Percentiles rank a stretch among this genome's conserved stretches.
Evolutionary conservation across 2,888 invertebrate species (phyloP).

Genomic region (Vanessa cardui): DNA sequence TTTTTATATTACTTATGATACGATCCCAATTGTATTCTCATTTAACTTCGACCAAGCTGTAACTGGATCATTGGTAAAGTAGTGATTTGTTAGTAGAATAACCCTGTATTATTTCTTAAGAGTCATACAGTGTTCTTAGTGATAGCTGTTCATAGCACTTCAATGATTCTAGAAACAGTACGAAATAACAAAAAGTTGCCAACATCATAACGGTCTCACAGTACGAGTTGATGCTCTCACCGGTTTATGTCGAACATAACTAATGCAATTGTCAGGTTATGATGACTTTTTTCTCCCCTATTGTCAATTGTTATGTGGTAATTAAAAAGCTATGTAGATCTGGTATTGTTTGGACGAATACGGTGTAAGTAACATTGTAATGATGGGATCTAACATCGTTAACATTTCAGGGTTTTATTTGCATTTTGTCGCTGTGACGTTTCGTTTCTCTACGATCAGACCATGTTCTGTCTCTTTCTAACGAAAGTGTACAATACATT

Average conservation of each 20-base stretch:
- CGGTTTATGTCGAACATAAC: not conserved
- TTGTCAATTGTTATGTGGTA: slow-evolving; percentile 11
- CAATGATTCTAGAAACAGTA: slow-evolving; percentile 2
- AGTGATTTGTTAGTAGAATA: too few species aligned
- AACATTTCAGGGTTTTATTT: not conserved
- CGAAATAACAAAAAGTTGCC: not conserved
- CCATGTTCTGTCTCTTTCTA: too few species aligned
- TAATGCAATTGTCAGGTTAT: slow-evolving; percentile 5
- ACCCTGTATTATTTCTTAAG: too few species aligned
- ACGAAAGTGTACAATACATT: not conserved
- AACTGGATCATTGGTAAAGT: too few species aligned
- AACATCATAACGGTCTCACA: not conserved
- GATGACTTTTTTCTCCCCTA: slow-evolving; percentile 10
- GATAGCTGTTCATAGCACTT: not conserved
- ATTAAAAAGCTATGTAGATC: slow-evolving; percentile 2
- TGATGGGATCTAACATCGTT: slow-evolving; percentile 2
- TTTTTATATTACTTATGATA: too few species aligned
- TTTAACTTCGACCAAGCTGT: too few species aligned
- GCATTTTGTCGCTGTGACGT: not conserved
- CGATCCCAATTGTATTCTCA: too few species aligned
- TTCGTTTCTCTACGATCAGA: not conserved
- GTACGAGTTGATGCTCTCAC: not conserved
- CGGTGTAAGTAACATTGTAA: not conserved
- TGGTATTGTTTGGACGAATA: slow-evolving; percentile 14
- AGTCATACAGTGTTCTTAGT: not conserved